Percentiles rank a stretch among this genome's conserved stretches.
phyloP scores from a whole-genome alignment of 2,888 invertebrate genomes.

The Synanthedon andrenaeformis region DNA sequence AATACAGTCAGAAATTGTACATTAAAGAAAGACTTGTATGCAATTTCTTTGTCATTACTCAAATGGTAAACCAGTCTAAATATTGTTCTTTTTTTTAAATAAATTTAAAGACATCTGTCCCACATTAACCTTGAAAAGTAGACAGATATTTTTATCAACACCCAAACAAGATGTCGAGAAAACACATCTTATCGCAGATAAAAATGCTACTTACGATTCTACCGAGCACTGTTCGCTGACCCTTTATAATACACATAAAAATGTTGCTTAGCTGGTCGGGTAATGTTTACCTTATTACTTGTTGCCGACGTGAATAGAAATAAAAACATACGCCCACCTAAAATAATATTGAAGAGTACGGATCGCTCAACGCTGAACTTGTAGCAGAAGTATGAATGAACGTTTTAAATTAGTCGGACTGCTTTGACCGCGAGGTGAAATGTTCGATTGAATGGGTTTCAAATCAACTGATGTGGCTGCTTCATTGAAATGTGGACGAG shows the following conservation, averaged over 20 bases:
- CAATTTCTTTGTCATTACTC: too few species aligned
- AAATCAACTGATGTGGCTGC: background rate
- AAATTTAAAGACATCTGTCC: too few species aligned
- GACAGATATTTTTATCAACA: too few species aligned
- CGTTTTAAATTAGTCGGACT: constrained; percentile 31
- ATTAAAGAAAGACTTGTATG: too few species aligned
- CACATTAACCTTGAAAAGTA: too few species aligned
- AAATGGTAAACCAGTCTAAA: too few species aligned
- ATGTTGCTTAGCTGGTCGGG: constrained; percentile 17
- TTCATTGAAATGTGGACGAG: too few species aligned
- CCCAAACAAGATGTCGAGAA: background rate
- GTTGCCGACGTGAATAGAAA: constrained; percentile 48
- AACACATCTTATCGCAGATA: constrained; percentile 16
- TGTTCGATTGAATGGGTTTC: too few species aligned
- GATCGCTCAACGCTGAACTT: constrained; percentile 22
- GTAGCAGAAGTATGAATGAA: constrained; percentile 14
- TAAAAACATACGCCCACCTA: constrained; percentile 48
- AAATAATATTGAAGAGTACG: constrained; percentile 23
- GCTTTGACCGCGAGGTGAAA: constrained; percentile 6
- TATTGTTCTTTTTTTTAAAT: too few species aligned
- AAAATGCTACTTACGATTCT: too few species aligned
- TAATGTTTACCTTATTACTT: constrained; percentile 62
- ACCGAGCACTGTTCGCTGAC: too few species aligned
- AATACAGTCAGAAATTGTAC: too few species aligned
- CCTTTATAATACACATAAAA: background rate